Percentiles rank a stretch among this genome's conserved stretches.
These are phyloP conservation scores for Ophioninae sp. DNA, from an alignment of 2,888 invertebrate species.

Conservation along the genomic window DNA sequence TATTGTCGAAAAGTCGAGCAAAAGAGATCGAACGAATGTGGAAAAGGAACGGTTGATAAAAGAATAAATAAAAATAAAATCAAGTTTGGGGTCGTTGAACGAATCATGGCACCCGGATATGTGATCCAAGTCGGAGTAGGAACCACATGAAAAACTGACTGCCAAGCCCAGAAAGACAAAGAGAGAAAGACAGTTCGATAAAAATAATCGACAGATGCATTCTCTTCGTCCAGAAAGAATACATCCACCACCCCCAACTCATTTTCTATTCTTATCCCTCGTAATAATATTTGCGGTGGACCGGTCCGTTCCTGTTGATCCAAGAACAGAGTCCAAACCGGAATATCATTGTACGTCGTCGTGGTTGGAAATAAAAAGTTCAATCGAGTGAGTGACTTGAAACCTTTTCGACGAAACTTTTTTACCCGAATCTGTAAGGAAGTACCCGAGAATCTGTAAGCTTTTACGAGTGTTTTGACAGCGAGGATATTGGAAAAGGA, in stretches of 20 bases:
- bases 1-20: conserved; percentile 40
- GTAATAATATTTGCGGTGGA: too few species aligned
- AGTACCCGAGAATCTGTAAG: conserved; percentile 3
- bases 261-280: too few species aligned
- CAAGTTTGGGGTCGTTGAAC: neutral
- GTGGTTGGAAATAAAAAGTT: neutral
- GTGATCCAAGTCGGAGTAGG: neutral
- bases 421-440: too few species aligned
- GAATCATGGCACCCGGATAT: neutral
- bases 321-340: too few species aligned
- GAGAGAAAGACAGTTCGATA: too few species aligned
- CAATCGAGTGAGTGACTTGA: neutral
- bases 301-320: too few species aligned
- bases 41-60: conserved; percentile 10
- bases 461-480: conserved; percentile 37
- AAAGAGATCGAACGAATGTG: neutral
- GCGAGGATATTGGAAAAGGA: neutral
- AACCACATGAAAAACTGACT: neutral
- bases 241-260: too few species aligned
- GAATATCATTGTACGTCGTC: too few species aligned
- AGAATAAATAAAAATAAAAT: neutral
- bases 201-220: too few species aligned
- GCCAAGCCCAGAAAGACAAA: too few species aligned
- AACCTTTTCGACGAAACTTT: conserved; percentile 22
- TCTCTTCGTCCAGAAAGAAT: too few species aligned